Evolutionary conservation across 2,888 invertebrate genomes (phyloP).

Genomic region (Drosophila nigricruria): DNA sequence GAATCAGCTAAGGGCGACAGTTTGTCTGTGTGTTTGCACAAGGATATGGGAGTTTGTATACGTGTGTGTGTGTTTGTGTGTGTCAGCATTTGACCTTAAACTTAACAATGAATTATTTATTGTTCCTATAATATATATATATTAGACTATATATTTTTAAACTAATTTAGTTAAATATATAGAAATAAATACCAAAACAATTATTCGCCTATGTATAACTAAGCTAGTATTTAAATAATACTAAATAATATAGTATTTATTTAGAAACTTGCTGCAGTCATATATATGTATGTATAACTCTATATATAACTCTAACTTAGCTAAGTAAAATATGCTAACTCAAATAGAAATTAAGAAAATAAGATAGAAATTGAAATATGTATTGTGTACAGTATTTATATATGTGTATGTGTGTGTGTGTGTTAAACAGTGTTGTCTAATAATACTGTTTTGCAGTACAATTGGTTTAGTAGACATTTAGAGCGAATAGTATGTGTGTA

Average conservation of each 20-base stretch:
- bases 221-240: conserved; percentile 18
- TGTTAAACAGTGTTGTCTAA: conserved; percentile 25
- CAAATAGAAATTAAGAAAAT: conserved; percentile 13
- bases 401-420: conserved; percentile 18
- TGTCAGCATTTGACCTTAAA: conserved; percentile 67
- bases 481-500: conserved; percentile 17
- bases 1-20: conserved; percentile 11
- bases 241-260: conserved; percentile 3
- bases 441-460: conserved; percentile 6
- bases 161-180: background rate
- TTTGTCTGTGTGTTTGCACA: conserved; percentile 23
- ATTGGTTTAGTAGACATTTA: conserved; percentile 46
- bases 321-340: conserved; percentile 8
- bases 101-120: conserved; percentile 56
- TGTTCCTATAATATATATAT: conserved; percentile 10
- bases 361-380: conserved; percentile 12
- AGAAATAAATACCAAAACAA: background rate
- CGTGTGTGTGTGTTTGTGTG: conserved; percentile 1
- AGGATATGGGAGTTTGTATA: conserved; percentile 16
- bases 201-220: conserved; percentile 8
- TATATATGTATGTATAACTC: background rate
- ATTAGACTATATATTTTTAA: conserved; percentile 4
- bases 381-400: conserved; percentile 13
- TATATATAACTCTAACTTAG: conserved; percentile 23
- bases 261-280: background rate